Evolutionary conservation across 2,888 invertebrate species (phyloP), one percentile per base, ranked within the genome.

Genomic region (Apodemia hepburni): DNA sequence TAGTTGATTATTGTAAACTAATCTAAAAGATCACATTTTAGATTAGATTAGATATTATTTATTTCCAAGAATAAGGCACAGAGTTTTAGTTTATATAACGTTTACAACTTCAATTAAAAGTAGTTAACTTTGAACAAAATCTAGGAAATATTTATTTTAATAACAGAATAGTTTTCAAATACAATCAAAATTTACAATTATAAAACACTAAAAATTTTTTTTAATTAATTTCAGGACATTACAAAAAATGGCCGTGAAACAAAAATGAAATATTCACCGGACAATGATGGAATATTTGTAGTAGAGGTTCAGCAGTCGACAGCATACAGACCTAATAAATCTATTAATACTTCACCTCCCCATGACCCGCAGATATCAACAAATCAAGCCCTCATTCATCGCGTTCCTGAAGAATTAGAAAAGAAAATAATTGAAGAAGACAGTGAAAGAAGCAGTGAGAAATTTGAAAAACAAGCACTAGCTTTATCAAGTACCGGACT

Each of bases 271-370:
- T 95, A 95, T 70, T 94, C 94, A 8, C 94, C 94, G 11, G 94
- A 95, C 67, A 94, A 95, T 74, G 94, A 95, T 65, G 95, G 95
- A 0, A 95, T 95, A 45, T 95, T 95, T 72, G 95, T 95, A 4
- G 95, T 95, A 0, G 95, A 95, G 77, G 95, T 94, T 0, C 90
- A 86, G 64, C 91, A 90, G 78, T 91, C 88, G 3, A 77, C 88
- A 5, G 78, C 82, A 9, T 83, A 87, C 75, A 78, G 84, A 73
- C 81, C 86, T 45, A 89, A 77, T 78, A 92, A 84, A 70, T 70
- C 75, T 15, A 70, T 75, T 33, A 82, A 77, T 51, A 87, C 72
- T 73, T 86, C 83, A 0, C 87, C 82, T 12, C 82, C 77, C 0
- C 83, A 81, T 22, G 85, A 90, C 63, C 85, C 87, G 42, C 86